These are phyloP conservation scores for Dynastes tityus DNA, from an alignment of 2,888 invertebrate species.

Conservation along the genomic window DNA sequence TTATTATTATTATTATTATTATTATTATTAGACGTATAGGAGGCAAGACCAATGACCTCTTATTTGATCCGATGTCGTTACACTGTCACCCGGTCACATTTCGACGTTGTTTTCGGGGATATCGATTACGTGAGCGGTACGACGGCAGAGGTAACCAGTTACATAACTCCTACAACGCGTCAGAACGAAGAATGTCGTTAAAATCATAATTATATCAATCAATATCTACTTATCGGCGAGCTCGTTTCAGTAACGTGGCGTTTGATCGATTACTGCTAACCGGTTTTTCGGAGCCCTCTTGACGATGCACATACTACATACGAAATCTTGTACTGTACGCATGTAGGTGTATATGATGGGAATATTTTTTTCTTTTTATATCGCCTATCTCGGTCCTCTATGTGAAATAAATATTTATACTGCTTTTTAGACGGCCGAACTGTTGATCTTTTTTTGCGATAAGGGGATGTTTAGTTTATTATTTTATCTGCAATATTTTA, in stretches of 20 bases:
- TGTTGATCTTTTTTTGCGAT: too few relatives aligned
- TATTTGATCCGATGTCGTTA: constrained; percentile 14
- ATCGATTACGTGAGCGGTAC: neutral
- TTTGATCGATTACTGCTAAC: constrained; percentile 58
- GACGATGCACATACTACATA: neutral
- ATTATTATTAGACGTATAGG: neutral
- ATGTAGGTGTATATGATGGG: neutral
- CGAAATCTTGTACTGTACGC: neutral
- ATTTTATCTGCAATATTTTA: too few relatives aligned
- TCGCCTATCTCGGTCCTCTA: too few relatives aligned
- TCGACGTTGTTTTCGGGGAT: neutral
- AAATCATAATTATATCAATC: constrained; percentile 61
- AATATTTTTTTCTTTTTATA: neutral
- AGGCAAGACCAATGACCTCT: constrained; percentile 12
- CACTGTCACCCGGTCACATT: neutral
- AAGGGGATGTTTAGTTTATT: too few relatives aligned
- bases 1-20: too few relatives aligned
- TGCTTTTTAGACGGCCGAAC: too few relatives aligned
- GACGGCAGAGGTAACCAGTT: constrained; percentile 48
- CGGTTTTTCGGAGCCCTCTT: constrained; percentile 51
- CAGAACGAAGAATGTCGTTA: constrained; percentile 57
- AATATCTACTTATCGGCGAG: constrained; percentile 57
- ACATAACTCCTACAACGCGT: constrained; percentile 57
- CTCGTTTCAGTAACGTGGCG: constrained; percentile 55
- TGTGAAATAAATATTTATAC: too few relatives aligned